phyloP scores from a whole-genome alignment of 2,888 invertebrate species.

The Chaetoderma sp. region DNA sequence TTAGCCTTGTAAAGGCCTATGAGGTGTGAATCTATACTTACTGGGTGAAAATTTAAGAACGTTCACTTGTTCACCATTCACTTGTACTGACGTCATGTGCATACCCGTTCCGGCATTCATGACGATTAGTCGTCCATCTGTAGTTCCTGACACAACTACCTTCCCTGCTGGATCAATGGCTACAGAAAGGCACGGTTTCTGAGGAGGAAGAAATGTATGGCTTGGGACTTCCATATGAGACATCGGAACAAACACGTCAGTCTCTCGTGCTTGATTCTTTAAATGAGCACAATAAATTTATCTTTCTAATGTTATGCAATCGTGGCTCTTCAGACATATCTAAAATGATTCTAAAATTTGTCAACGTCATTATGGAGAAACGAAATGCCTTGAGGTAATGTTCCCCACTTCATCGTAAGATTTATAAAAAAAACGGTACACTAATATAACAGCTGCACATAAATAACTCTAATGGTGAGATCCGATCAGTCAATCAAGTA shows the following conservation, averaged over 20 bases:
- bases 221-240: not conserved
- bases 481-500: too few species aligned
- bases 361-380: too few species aligned
- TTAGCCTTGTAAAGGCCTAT: too few species aligned
- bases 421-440: too few species aligned
- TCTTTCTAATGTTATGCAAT: not conserved
- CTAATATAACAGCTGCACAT: too few species aligned
- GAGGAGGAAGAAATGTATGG: slow-evolving; percentile 53
- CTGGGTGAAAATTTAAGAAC: slow-evolving; percentile 90
- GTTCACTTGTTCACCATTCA: slow-evolving; percentile 88
- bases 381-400: too few species aligned
- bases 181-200: slow-evolving; percentile 89
- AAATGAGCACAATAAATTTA: too few species aligned
- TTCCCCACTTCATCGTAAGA: too few species aligned
- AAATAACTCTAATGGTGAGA: too few species aligned
- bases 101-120: slow-evolving; percentile 88
- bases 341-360: too few species aligned
- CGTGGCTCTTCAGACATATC: too few species aligned
- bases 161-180: slow-evolving; percentile 90
- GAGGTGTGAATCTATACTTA: too few species aligned
- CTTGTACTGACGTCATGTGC: slow-evolving; percentile 85
- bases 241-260: not conserved
- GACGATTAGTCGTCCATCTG: slow-evolving; percentile 88
- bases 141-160: slow-evolving; percentile 88
- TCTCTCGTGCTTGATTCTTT: not conserved